phyloP scores from a whole-genome alignment of 2,113 vertebrate genomes.

The Ophiodon elongatus region DNA sequence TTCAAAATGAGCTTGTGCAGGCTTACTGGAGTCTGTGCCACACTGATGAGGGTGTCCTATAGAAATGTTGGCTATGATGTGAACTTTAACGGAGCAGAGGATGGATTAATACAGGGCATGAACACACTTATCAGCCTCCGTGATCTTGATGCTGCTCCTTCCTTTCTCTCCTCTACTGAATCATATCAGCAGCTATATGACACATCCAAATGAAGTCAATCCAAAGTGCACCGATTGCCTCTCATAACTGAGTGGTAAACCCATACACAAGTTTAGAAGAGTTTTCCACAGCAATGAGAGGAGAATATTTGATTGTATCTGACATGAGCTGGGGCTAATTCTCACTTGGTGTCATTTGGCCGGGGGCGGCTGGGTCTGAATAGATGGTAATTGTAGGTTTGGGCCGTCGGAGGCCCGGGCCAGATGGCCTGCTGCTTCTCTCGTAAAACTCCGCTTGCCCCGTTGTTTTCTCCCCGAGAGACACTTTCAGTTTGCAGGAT shows the following conservation, averaged over 20 bases:
- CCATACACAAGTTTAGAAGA: conserved; percentile 63
- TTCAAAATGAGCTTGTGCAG: conserved; percentile 7
- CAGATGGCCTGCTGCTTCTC: conserved; percentile 87
- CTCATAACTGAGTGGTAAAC: conserved; percentile 42
- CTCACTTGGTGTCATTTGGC: conserved; percentile 83
- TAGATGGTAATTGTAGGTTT: conserved; percentile 89
- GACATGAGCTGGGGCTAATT: conserved; percentile 81
- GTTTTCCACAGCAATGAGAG: conserved; percentile 67
- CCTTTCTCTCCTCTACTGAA: not conserved
- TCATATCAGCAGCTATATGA: conserved; percentile 14
- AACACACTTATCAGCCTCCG: conserved; percentile 20
- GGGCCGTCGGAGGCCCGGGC: conserved; percentile 86
- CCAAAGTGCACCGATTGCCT: not conserved
- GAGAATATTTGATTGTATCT: conserved; percentile 85
- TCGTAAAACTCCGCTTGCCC: conserved; percentile 84
- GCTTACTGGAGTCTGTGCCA: conserved; percentile 18
- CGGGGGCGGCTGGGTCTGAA: conserved; percentile 83
- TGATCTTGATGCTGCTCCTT: not conserved
- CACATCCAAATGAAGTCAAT: conserved; percentile 21
- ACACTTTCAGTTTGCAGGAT: conserved; percentile 78
- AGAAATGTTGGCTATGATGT: conserved; percentile 22
- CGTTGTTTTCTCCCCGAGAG: conserved; percentile 85
- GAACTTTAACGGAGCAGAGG: not conserved
- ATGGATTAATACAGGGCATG: conserved; percentile 22
- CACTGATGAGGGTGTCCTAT: conserved; percentile 4